Evolutionary conservation across 2,888 invertebrate species (phyloP).

Genomic region (Heliothis peltigera): DNA sequence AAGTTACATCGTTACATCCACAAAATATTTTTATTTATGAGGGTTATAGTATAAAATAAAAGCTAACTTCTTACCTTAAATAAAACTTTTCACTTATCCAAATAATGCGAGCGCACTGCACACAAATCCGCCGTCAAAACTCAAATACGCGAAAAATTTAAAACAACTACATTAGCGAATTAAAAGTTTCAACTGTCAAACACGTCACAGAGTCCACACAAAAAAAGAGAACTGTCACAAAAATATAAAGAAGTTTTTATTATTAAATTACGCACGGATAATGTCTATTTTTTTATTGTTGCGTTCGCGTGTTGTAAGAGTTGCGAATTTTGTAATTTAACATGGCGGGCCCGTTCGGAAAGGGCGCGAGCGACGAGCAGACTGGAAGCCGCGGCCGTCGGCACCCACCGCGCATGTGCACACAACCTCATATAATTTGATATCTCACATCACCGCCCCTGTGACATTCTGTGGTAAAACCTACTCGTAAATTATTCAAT

Average conservation of each 20-base stretch:
- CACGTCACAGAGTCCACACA: conserved; percentile 63
- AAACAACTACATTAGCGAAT: conserved; percentile 58
- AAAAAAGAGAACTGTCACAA: conserved; percentile 25
- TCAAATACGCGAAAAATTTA: conserved; percentile 63
- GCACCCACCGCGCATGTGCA: conserved; percentile 80
- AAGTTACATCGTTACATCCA: conserved; percentile 11
- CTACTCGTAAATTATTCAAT: conserved; percentile 87
- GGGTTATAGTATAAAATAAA: conserved; percentile 18
- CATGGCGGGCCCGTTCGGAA: conserved; percentile 78
- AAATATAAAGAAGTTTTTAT: conserved; percentile 27
- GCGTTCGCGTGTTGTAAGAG: conserved; percentile 72
- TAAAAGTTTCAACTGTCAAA: conserved; percentile 61
- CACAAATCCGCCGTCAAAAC: conserved; percentile 64
- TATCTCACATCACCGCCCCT: conserved; percentile 87
- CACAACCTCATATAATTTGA: conserved; percentile 86
- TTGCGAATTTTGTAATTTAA: conserved; percentile 71
- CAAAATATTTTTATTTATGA: conserved; percentile 10
- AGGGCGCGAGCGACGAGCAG: conserved; percentile 78
- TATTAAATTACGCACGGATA: conserved; percentile 51
- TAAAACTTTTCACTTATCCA: conserved; percentile 66
- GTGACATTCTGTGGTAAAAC: conserved; percentile 86
- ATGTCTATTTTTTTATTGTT: conserved; percentile 59
- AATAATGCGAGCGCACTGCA: conserved; percentile 64
- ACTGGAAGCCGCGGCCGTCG: conserved; percentile 78
- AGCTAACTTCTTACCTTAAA: conserved; percentile 62